Evolutionary conservation across 1,140 invertebrate genomes (phyloP), one percentile per base, ranked within the genome.

Genomic region (Diploscapter pachys): DNA sequence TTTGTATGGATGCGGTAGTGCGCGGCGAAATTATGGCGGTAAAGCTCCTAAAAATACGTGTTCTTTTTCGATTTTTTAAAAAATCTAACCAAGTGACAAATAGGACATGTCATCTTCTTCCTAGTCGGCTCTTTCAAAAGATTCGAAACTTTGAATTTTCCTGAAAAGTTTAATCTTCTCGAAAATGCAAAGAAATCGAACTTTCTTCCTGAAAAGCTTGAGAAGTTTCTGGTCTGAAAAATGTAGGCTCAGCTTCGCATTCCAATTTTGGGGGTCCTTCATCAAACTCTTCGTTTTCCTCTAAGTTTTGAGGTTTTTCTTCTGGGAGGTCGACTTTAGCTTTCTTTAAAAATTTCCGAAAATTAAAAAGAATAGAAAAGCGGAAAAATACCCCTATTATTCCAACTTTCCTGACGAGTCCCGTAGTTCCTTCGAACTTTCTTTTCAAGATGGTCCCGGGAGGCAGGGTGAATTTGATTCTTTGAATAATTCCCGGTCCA

Each of bases 1-100:
- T 85, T 85, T n/a, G 85, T 86, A 72, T 86, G 85, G 64, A 86
- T 86, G 11, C 85, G 81, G 64, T 83, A 81, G 64, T 84, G 83
- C 11, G 82, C 80, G 49, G 72, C 73, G 55, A 85, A 83, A 70
- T 84, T 84, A 72, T 84, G 83, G 48, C 79, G 55, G 54, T 78
- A 85, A 4, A 84, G 74, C 11, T 48, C 48, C 52, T 6, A 71
- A 67, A 72, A 31, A 68, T 70, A 8, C 13, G 8, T 63, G 13
- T 1, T 71, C 8, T 6, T 13, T 50, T 71, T 67, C 57, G 50
- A 9, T 13, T 5, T 2, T 3, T n/a, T 71, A 49, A 9, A 49
- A 9, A 6, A 9, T 48, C 13, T 50, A 4, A 76, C 75, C 3
- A 82, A 57, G 3, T 81, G 82, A 56, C 83, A 84, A 4, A 73